Percentiles rank a stretch among this genome's conserved stretches.
Evolutionary conservation across 64 coral and sea anemone genomes (phyloP).

Genomic region (Porites australiensis): DNA sequence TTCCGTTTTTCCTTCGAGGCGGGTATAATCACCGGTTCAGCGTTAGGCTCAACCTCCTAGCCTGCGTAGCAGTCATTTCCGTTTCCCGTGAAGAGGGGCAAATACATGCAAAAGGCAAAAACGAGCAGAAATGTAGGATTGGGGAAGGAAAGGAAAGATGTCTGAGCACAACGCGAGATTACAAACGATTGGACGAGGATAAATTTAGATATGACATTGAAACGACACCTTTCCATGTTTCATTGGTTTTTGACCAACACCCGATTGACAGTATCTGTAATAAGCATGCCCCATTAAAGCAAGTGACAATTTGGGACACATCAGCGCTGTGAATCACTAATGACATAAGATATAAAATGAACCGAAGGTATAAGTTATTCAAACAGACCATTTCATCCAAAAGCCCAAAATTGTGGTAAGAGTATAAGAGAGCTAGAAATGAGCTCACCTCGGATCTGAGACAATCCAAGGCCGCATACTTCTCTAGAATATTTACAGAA

Average conservation of each 20-base stretch:
- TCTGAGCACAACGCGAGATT: too few relatives aligned
- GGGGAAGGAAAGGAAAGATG: too few relatives aligned
- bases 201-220: too few relatives aligned
- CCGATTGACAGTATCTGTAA: not conserved
- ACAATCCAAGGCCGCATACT: constrained; percentile 2
- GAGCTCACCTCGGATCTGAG: not conserved
- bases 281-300: not conserved
- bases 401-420: not conserved
- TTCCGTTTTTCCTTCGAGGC: constrained; percentile 18
- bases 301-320: not conserved
- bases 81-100: too few relatives aligned
- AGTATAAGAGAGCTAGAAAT: not conserved
- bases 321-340: not conserved
- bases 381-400: not conserved
- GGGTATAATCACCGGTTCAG: not conserved
- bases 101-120: too few relatives aligned
- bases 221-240: not conserved
- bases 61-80: too few relatives aligned
- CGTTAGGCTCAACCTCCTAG: not conserved
- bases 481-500: constrained; percentile 23
- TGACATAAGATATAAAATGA: not conserved
- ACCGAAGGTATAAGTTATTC: not conserved
- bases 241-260: not conserved
- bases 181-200: too few relatives aligned
- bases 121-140: too few relatives aligned